Percentiles rank a stretch among this genome's conserved stretches.
Conservation (phyloP, 2,888 invertebrate species). For the Slavum lentiscoides region DNA sequence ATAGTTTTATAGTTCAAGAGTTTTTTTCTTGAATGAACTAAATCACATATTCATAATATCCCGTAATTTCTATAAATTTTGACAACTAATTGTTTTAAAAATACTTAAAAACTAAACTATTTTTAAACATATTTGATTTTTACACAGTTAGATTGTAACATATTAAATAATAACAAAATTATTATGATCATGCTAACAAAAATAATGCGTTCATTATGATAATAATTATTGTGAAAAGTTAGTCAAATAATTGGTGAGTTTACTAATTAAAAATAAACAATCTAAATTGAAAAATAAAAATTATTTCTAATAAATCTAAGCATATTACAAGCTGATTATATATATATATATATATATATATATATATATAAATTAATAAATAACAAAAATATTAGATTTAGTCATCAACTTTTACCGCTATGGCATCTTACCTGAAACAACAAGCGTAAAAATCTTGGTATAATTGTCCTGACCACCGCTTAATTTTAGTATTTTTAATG, state of each 20-base stretch:
- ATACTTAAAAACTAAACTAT: conserved; percentile 43
- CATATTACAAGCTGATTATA: conserved; percentile 47
- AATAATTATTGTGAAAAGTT: conserved; percentile 34
- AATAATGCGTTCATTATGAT: conserved; percentile 30
- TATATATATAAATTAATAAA: conserved; percentile 26
- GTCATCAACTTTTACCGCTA: conserved; percentile 30
- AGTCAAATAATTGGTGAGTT: conserved; percentile 23
- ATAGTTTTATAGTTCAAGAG: not conserved
- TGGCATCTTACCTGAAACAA: conserved; percentile 47
- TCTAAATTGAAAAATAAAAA: conserved; percentile 33
- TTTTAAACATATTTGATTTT: conserved; percentile 26
- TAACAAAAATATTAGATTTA: conserved; percentile 21
- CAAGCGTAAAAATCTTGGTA: conserved; percentile 44
- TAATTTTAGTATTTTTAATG: conserved; percentile 48
- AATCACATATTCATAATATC: not conserved
- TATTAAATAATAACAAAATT: conserved; percentile 34
- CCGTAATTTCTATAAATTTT: conserved; percentile 14
- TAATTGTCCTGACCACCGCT: conserved; percentile 46
- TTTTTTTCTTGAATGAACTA: conserved; percentile 1
- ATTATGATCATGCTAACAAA: conserved; percentile 44
- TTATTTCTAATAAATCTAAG: conserved; percentile 31
- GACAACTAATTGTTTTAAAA: conserved; percentile 35
- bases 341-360: conserved; percentile 19
- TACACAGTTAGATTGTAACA: conserved; percentile 33
- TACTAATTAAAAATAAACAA: conserved; percentile 34